These are phyloP conservation scores for Drosophila picticornis DNA, from an alignment of 2,888 invertebrate genomes.

Conservation along the genomic window DNA sequence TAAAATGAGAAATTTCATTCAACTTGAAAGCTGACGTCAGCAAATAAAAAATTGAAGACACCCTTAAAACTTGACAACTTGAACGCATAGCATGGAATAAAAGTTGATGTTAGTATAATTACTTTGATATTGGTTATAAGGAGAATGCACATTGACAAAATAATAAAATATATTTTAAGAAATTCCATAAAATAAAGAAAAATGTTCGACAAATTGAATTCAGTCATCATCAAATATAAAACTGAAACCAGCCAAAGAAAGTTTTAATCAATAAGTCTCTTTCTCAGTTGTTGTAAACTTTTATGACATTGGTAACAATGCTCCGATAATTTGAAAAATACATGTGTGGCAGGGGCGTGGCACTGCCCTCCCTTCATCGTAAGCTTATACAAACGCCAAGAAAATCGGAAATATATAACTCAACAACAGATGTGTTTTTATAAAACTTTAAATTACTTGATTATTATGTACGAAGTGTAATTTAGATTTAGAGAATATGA, in stretches of 20 bases:
- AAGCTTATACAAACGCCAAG: not conserved
- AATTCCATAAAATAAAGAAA: not conserved
- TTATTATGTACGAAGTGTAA: not conserved
- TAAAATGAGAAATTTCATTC: not conserved
- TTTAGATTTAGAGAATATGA: not conserved
- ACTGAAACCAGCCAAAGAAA: not conserved
- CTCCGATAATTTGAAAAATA: not conserved
- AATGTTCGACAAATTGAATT: not conserved
- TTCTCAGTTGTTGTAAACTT: not conserved
- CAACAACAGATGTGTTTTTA: not conserved
- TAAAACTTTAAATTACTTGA: slow-evolving; percentile 1
- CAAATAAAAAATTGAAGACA: not conserved
- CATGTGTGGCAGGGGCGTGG: not conserved
- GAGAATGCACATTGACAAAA: not conserved
- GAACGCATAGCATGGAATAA: not conserved
- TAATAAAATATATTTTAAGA: not conserved
- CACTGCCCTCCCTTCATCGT: not conserved
- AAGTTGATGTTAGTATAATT: not conserved
- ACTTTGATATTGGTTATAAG: not conserved
- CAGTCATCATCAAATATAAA: not conserved
- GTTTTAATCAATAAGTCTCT: not conserved
- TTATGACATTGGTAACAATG: not conserved
- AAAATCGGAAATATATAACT: not conserved
- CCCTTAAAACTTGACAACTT: not conserved
- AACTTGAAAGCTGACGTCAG: not conserved